These are phyloP conservation scores for Protodeltote pygarga DNA, from an alignment of 2,888 invertebrate species.

Conservation along the genomic window DNA sequence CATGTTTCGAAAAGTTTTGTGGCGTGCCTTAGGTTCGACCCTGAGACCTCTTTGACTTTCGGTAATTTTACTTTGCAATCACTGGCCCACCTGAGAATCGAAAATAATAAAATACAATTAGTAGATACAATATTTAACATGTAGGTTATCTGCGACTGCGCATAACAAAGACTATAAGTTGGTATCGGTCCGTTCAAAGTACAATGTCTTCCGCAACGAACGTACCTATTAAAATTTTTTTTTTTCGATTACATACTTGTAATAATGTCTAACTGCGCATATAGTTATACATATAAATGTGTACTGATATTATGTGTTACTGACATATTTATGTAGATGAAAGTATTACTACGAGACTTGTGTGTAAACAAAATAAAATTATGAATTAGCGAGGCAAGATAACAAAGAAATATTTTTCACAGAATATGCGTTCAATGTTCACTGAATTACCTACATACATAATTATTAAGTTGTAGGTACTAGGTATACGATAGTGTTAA, in stretches of 20 bases:
- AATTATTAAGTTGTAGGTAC: no score
- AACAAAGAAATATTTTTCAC: no score
- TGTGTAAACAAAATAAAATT: neutral
- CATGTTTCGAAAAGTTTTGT: neutral
- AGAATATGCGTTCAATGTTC: no score
- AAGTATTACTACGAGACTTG: conserved; percentile 1
- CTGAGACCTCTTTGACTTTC: no score
- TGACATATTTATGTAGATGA: conserved; percentile 13
- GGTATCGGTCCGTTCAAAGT: conserved; percentile 20
- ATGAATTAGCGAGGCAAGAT: no score
- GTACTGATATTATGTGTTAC: conserved; percentile 21
- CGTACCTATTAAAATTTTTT: conserved; percentile 2
- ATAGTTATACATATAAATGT: conserved; percentile 10
- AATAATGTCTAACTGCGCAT: conserved; percentile 14
- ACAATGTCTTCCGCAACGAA: conserved; percentile 30
- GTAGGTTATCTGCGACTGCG: conserved; percentile 7
- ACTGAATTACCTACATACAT: no score
- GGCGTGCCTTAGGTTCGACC: no score
- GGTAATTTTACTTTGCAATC: no score
- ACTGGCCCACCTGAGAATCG: neutral
- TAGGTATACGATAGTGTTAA: no score
- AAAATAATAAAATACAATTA: neutral
- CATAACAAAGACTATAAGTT: conserved; percentile 17
- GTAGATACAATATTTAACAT: conserved; percentile 14
- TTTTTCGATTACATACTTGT: conserved; percentile 6